phyloP scores from a whole-genome alignment of 2,888 invertebrate genomes.

The Mythimna vitellina region DNA sequence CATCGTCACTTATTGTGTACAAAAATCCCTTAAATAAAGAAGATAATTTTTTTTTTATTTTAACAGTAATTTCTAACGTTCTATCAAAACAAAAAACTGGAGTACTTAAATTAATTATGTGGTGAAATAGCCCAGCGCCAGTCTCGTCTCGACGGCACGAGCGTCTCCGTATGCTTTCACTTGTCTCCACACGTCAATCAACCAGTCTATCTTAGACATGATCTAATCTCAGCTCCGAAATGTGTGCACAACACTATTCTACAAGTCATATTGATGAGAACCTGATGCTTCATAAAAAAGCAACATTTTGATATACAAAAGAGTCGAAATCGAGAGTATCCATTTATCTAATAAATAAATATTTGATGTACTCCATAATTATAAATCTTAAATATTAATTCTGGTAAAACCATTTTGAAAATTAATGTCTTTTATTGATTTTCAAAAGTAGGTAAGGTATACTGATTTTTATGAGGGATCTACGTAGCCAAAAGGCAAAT shows the following conservation, averaged over 20 bases:
- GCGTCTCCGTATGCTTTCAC: constrained; percentile 62
- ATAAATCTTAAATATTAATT: no score
- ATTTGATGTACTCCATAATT: no score
- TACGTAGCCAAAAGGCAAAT: no score
- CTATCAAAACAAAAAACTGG: constrained; percentile 9
- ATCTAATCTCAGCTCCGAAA: constrained; percentile 46
- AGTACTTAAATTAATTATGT: constrained; percentile 33
- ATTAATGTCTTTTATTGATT: no score
- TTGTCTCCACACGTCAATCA: constrained; percentile 62
- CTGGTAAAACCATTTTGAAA: no score
- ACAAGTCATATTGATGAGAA: constrained; percentile 18
- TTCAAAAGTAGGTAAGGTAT: no score
- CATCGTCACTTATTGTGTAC: no score
- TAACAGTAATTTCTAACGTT: constrained; percentile 2
- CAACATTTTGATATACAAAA: neutral
- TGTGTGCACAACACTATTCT: constrained; percentile 43
- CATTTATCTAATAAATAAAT: no score
- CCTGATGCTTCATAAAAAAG: neutral
- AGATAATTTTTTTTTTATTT: no score
- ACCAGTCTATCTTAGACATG: constrained; percentile 46
- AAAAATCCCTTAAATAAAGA: no score
- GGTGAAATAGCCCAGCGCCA: constrained; percentile 30
- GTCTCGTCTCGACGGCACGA: constrained; percentile 1
- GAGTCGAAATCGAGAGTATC: neutral
- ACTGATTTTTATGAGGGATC: no score